Evolutionary conservation across 2,113 vertebrate species (phyloP).

Genomic region (Cinclus mexicanus): DNA sequence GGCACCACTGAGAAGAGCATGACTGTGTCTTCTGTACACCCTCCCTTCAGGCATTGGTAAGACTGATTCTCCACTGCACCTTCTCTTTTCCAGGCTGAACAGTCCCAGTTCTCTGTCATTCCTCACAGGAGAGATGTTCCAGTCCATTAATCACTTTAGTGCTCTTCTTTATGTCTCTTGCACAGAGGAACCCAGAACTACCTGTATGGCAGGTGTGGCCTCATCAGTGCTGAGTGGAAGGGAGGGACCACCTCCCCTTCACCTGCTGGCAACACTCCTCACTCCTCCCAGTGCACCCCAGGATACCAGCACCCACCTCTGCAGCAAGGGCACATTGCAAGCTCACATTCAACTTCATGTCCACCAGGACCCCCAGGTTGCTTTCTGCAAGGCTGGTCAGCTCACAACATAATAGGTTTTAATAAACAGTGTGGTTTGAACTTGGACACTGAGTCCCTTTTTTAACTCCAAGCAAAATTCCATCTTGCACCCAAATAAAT

Average conservation of each 20-base stretch:
- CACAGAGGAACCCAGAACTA: background rate
- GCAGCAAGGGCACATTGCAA: background rate
- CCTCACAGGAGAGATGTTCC: background rate
- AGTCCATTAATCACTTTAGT: background rate
- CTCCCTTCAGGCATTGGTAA: background rate
- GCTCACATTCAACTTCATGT: background rate
- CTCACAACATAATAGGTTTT: accelerated
- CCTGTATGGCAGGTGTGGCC: background rate
- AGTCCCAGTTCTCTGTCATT: background rate
- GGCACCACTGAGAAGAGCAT: background rate
- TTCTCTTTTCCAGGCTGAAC: background rate
- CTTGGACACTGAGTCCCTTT: background rate
- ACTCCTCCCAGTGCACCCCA: background rate
- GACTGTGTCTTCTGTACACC: background rate
- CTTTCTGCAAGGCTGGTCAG: background rate
- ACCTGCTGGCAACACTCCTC: background rate
- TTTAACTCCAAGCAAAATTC: background rate
- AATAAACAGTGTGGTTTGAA: background rate
- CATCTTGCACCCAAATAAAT: background rate
- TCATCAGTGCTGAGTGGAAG: background rate
- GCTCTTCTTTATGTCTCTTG: background rate
- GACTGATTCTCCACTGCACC: background rate
- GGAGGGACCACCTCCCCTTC: background rate
- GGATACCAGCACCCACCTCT: background rate
- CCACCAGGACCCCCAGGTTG: background rate